Base-by-base conservation (phyloP, 2,113 vertebrate genomes). In the Dicentrarchus labrax region DNA sequence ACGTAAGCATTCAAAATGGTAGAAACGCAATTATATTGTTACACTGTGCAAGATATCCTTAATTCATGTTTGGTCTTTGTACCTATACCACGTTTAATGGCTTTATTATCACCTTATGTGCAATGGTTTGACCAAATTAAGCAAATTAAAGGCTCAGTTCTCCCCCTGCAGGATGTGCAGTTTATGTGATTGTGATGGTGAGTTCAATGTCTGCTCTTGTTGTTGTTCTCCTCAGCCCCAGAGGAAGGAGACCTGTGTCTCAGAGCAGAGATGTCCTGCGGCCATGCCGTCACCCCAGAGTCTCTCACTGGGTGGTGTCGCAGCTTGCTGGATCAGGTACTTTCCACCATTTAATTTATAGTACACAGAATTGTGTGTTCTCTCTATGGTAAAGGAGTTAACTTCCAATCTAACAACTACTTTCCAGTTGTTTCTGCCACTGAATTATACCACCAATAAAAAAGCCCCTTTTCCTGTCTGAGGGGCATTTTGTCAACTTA, bases 221-320 rank as follows among this genome's bases (percentile, higher is more conserved):
- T 72, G 59, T 24, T 71, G n/a, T 71, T 38, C 12, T 41, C 38
- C 66, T 75, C 78, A 95, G 92, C 92, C 0, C 43, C 84, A 16
- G 95, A 95, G 0, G 94, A 94, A 17, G 94, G 91, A 66, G 94
- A 93, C 3, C 0, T 13, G 50, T 4, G 22, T 47, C 92, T 91
- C 22, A 56, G 94, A 12, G 92, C 93, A 16, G 62, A 95, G 84
- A 96, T 96, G 95, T 94, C 95, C 54, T 96, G 95, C 57, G 94
- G 95, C 1, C 95, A 96, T 11, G 95, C 93, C 0, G 95, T 96
- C 36, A 94, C 93, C 3, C 93, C 95, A 0, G 47, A 95, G 53
- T 94, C 93, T n/a, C 89, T 96, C 4, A 95, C 95, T 0, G 93
- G 16, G 0, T 95, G 92, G 92, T 95, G 95, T 30, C 92, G 93